phyloP scores from a whole-genome alignment of 2,797 vertebrate genomes.

The Mareca penelope region DNA sequence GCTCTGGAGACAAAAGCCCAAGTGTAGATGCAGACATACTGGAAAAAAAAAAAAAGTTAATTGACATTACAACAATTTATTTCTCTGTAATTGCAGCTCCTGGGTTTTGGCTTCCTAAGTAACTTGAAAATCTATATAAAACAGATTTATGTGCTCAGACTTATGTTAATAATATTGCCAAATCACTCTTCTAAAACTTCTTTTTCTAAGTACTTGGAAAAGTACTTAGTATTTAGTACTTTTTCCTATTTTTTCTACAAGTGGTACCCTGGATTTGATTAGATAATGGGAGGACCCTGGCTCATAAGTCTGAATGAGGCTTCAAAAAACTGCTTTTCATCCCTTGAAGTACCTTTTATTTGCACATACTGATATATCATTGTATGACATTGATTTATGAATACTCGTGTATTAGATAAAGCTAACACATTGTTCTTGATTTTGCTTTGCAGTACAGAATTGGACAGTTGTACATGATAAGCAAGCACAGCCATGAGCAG shows the following conservation, averaged over 20 bases:
- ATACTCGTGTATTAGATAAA: fast-evolving
- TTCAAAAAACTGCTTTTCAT: background rate
- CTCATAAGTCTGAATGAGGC: background rate
- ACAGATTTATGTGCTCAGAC: background rate
- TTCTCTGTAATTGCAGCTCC: background rate
- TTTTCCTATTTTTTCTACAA: background rate
- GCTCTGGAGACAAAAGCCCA: background rate
- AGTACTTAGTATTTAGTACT: no score
- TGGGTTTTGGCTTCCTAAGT: background rate
- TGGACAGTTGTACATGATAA: slow-evolving; percentile 99
- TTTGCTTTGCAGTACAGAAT: slow-evolving; percentile 89
- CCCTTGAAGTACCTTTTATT: background rate
- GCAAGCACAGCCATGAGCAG: slow-evolving; percentile 97
- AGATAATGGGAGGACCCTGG: background rate
- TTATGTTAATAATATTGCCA: background rate
- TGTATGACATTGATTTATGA: background rate
- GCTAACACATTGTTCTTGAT: slow-evolving; percentile 16
- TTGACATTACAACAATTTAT: background rate
- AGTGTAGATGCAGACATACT: background rate
- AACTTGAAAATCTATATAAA: background rate
- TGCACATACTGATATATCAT: background rate
- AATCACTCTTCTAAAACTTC: background rate
- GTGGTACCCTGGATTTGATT: background rate
- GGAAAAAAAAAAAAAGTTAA: background rate
- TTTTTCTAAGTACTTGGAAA: background rate